Evolutionary conservation across 1,140 invertebrate species (phyloP).

Genomic region (Rhopalosiphum padi): DNA sequence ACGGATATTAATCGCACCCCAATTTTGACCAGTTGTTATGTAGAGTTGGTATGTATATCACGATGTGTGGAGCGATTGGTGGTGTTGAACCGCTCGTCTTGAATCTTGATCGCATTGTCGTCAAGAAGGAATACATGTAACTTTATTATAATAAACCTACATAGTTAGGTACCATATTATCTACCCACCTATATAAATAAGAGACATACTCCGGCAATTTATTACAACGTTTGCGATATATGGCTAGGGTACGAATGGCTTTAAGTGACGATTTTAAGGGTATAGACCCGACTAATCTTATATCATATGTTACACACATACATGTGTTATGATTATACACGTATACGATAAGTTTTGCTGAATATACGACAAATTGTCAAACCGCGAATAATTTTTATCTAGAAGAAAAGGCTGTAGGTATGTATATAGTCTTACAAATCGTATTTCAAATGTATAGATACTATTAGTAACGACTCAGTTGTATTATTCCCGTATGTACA

Average conservation of each 20-base stretch:
- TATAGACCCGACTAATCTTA: not conserved
- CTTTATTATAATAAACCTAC: not conserved
- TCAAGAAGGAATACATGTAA: not conserved
- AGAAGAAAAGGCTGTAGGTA: not conserved
- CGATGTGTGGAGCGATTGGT: not conserved
- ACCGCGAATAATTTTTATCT: not conserved
- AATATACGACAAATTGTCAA: not conserved
- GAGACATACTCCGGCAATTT: not conserved
- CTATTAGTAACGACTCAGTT: not conserved
- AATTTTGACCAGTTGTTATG: not conserved
- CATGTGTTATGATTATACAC: not conserved
- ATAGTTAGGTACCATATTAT: not conserved
- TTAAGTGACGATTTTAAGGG: slow-evolving; percentile 6
- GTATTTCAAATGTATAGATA: not conserved
- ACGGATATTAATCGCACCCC: not conserved
- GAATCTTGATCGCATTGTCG: not conserved
- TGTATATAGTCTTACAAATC: not conserved
- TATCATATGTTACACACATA: not conserved
- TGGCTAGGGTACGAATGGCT: not conserved
- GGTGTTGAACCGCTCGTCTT: not conserved
- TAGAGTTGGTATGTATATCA: not conserved
- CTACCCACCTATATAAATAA: not conserved
- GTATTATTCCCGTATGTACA: not conserved
- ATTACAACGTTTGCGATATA: not conserved
- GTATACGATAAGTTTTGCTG: not conserved